A percentile compares a stretch with the other conserved stretches of the same genome.
Evolutionary conservation across 64 coral and sea anemone genomes (phyloP).

Genomic region (Porites australiensis): DNA sequence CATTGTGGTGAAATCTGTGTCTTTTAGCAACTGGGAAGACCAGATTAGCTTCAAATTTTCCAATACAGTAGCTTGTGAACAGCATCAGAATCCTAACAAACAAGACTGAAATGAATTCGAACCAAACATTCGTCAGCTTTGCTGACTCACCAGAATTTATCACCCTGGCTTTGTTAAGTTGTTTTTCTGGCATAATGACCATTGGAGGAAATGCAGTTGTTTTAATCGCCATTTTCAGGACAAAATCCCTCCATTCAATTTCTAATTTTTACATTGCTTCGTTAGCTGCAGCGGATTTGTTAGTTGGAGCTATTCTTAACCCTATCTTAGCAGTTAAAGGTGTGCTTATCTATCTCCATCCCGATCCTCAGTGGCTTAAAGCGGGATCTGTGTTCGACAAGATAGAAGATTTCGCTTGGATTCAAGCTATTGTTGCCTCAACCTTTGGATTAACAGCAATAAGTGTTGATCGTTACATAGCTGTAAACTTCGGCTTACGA

Average conservation of each 20-base stretch:
- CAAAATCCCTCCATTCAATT: constrained; percentile 58
- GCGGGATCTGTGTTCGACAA: constrained; percentile 25
- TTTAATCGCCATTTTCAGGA: constrained; percentile 72
- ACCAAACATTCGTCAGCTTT: not conserved
- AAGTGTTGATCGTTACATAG: constrained; percentile 74
- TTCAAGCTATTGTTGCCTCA: constrained; percentile 61
- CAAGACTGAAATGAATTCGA: not conserved
- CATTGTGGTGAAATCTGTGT: not conserved
- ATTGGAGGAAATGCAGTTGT: constrained; percentile 75
- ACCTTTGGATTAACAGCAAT: constrained; percentile 66
- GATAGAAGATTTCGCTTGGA: constrained; percentile 50
- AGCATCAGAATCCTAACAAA: not conserved
- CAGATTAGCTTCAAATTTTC: no score
- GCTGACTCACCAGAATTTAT: constrained; percentile 25
- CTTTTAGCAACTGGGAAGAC: not conserved
- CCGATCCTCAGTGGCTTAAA: not conserved
- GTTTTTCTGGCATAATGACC: constrained; percentile 67
- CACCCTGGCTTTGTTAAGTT: constrained; percentile 57
- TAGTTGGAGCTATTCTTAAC: constrained; percentile 68
- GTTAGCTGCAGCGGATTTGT: constrained; percentile 60
- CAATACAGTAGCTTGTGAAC: no score
- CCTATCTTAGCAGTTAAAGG: constrained; percentile 34
- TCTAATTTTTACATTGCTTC: constrained; percentile 85
- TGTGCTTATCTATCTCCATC: constrained; percentile 36
- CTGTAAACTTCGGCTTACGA: constrained; percentile 67